A percentile compares a stretch with the other conserved stretches of the same genome.
Evolutionary conservation across 2,797 vertebrate species (phyloP).

Genomic region (Aeoliscus strigatus): DNA sequence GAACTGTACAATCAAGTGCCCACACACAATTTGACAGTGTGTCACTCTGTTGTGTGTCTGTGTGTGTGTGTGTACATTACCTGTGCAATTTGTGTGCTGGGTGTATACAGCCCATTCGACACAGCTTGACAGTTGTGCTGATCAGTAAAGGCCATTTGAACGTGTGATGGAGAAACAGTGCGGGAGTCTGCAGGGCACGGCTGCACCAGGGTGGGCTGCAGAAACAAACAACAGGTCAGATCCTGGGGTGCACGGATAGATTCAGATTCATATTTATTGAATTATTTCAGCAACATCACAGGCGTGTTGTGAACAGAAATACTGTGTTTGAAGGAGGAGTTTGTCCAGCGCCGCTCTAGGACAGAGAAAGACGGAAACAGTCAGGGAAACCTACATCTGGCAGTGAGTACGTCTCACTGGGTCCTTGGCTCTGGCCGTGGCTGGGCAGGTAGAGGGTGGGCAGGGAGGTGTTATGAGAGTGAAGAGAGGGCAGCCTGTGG

Average conservation of each 20-base stretch:
- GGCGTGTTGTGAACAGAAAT: slow-evolving; percentile 17
- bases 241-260: slow-evolving; percentile 7
- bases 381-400: slow-evolving; percentile 56
- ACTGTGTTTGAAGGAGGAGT: slow-evolving; percentile 6
- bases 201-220: slow-evolving; percentile 60
- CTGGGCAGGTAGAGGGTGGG: slow-evolving; percentile 83
- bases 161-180: slow-evolving; percentile 70
- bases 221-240: slow-evolving; percentile 41
- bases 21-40: too few relatives aligned
- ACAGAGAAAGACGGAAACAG: slow-evolving; percentile 1
- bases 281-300: slow-evolving; percentile 3
- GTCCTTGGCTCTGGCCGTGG: slow-evolving; percentile 63
- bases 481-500: slow-evolving; percentile 77
- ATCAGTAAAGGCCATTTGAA: slow-evolving; percentile 72
- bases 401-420: slow-evolving; percentile 49
- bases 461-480: slow-evolving; percentile 83
- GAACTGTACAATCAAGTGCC: background rate
- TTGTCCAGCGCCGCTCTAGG: slow-evolving; percentile 2
- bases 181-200: slow-evolving; percentile 64
- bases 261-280: slow-evolving; percentile 8
- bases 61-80: slow-evolving; percentile 46
- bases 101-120: slow-evolving; percentile 70
- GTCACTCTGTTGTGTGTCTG: background rate
- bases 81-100: slow-evolving; percentile 65
- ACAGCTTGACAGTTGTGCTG: slow-evolving; percentile 65